Conservation (phyloP, 2,888 invertebrate species). For the Scelioninae gen. 1 region DNA sequence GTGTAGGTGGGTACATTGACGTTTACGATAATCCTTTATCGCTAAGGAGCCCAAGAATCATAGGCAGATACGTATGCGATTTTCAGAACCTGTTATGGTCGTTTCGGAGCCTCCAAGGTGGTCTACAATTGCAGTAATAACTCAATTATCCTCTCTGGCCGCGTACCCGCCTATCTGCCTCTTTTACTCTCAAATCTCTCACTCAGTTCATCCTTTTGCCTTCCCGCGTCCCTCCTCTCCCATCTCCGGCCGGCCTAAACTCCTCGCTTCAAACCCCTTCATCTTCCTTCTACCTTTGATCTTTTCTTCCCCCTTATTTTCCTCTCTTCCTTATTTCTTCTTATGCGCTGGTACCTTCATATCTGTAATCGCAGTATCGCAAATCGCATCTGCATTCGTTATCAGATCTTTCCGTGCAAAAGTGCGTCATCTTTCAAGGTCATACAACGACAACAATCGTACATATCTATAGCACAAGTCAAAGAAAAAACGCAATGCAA, state of each 20-base stretch:
- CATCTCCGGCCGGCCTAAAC: slow-evolving; percentile 63
- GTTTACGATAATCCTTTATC: slow-evolving; percentile 81
- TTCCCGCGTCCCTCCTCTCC: slow-evolving; percentile 69
- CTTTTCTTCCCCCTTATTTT: slow-evolving; percentile 59
- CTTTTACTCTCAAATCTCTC: slow-evolving; percentile 84
- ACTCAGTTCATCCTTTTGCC: slow-evolving; percentile 77
- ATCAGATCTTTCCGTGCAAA: slow-evolving; percentile 43
- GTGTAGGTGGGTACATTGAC: slow-evolving; percentile 72
- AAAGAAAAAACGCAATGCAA: neutral
- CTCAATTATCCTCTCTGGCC: slow-evolving; percentile 84
- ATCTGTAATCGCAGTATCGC: slow-evolving; percentile 64
- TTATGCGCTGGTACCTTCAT: slow-evolving; percentile 35
- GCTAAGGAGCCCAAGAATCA: slow-evolving; percentile 81
- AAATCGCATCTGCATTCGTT: slow-evolving; percentile 51
- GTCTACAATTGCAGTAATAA: slow-evolving; percentile 85
- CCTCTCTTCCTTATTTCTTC: slow-evolving; percentile 52
- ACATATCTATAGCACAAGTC: neutral
- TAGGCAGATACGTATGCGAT: slow-evolving; percentile 81
- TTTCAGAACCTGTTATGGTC: slow-evolving; percentile 83
- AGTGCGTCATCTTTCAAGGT: slow-evolving; percentile 64
- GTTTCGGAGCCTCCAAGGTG: slow-evolving; percentile 84
- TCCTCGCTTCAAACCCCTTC: slow-evolving; percentile 62
- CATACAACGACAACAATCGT: slow-evolving; percentile 2
- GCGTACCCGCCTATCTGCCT: slow-evolving; percentile 84
- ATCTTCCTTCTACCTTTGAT: slow-evolving; percentile 67